Conservation (phyloP, 64 coral and sea anemone genomes). For the Exaiptasia diaphana region DNA sequence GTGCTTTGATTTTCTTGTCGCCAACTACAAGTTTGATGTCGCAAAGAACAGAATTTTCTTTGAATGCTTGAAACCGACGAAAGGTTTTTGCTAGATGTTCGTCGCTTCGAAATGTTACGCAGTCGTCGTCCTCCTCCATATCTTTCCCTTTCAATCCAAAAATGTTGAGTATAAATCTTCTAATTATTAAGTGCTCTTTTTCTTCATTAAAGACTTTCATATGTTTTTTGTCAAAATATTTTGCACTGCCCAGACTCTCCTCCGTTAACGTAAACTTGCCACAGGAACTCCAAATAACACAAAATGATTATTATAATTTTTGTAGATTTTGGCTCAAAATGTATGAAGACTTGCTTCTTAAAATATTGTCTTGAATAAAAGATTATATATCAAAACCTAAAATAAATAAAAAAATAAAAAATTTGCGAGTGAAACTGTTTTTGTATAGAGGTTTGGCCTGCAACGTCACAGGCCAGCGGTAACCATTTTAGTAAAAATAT, state of each 20-base stretch:
- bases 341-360: too few species aligned
- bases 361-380: too few species aligned
- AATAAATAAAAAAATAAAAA: too few species aligned
- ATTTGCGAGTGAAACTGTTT: too few species aligned
- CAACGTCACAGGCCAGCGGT: neutral
- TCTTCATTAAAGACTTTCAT: neutral
- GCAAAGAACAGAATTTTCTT: conserved; percentile 80
- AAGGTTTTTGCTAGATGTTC: conserved; percentile 71
- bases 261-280: too few species aligned
- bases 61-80: conserved; percentile 77
- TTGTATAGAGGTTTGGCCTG: too few species aligned
- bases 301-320: too few species aligned
- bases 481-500: neutral
- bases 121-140: conserved; percentile 76
- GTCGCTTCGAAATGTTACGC: conserved; percentile 49
- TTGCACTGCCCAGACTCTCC: too few species aligned
- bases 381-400: too few species aligned
- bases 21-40: conserved; percentile 86
- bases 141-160: neutral
- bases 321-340: too few species aligned
- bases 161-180: neutral
- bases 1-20: conserved; percentile 81
- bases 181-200: neutral
- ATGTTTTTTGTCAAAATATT: neutral
- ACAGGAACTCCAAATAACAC: too few species aligned